Conservation (phyloP, 2,888 invertebrate genomes). For the Glaucopsyche alexis region DNA sequence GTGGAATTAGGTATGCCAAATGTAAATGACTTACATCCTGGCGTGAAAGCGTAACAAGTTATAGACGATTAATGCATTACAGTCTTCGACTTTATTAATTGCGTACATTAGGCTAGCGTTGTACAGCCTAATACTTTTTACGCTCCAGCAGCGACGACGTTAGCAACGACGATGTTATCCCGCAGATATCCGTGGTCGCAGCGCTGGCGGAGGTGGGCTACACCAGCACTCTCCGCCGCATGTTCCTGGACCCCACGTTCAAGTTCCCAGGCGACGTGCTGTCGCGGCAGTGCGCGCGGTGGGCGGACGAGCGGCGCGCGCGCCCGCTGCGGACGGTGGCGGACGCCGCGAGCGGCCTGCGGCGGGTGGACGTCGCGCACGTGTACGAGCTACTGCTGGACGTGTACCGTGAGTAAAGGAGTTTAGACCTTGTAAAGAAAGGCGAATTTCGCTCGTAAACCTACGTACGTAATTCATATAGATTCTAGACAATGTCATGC, state of each 20-base stretch:
- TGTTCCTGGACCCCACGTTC: constrained; percentile 75
- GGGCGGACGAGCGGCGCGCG: constrained; percentile 63
- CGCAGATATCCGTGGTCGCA: constrained; percentile 69
- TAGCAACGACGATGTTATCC: constrained; percentile 26
- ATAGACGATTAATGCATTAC: too few relatives aligned
- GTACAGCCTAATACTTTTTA: too few relatives aligned
- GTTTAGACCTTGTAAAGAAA: too few relatives aligned
- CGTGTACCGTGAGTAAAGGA: constrained; percentile 69
- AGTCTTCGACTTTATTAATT: too few relatives aligned
- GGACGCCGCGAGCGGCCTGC: constrained; percentile 55
- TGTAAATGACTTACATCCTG: too few relatives aligned
- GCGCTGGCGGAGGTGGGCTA: constrained; percentile 78
- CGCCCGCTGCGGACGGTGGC: constrained; percentile 57
- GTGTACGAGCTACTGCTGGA: constrained; percentile 73
- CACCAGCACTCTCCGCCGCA: constrained; percentile 70
- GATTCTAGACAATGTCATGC: too few relatives aligned
- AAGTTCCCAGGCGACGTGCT: constrained; percentile 76
- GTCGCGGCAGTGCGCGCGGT: constrained; percentile 73
- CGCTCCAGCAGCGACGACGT: too few relatives aligned
- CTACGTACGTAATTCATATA: too few relatives aligned
- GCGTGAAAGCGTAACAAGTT: too few relatives aligned
- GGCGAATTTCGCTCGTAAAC: too few relatives aligned
- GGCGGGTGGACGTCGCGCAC: constrained; percentile 58
- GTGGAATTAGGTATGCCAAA: too few relatives aligned
- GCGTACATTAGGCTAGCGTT: too few relatives aligned